These are phyloP conservation scores for Hipparchia semele DNA, from an alignment of 2,888 invertebrate species.

Conservation along the genomic window DNA sequence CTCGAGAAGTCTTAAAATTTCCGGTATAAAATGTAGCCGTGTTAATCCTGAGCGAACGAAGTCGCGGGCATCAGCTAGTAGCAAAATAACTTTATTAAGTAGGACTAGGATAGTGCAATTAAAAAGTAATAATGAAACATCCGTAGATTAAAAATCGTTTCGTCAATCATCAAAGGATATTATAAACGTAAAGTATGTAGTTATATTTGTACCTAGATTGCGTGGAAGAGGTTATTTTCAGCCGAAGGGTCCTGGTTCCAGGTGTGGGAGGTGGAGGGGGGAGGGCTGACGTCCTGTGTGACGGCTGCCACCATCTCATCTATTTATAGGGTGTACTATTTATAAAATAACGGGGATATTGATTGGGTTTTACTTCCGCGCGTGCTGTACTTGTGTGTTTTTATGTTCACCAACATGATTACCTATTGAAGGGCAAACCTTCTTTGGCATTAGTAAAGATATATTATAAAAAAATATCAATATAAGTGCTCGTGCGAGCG, in stretches of 20 bases:
- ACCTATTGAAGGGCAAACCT: too few relatives aligned
- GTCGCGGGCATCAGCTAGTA: too few relatives aligned
- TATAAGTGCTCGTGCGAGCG: too few relatives aligned
- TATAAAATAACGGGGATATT: slow-evolving; percentile 1
- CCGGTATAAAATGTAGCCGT: too few relatives aligned
- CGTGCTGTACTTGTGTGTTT: background rate
- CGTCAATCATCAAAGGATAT: slow-evolving; percentile 7
- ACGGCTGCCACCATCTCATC: background rate
- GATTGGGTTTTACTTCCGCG: slow-evolving; percentile 1
- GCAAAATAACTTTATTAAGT: too few relatives aligned
- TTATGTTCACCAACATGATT: too few relatives aligned
- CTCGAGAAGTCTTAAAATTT: too few relatives aligned
- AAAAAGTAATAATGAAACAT: too few relatives aligned
- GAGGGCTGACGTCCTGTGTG: slow-evolving; percentile 3
- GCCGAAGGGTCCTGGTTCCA: slow-evolving; percentile 6
- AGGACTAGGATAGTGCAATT: too few relatives aligned
- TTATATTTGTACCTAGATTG: background rate
- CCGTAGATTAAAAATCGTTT: background rate
- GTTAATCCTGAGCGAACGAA: too few relatives aligned
- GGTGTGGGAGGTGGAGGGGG: background rate
- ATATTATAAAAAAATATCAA: too few relatives aligned
- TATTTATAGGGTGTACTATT: slow-evolving; percentile 5
- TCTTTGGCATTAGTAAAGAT: too few relatives aligned
- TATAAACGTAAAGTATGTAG: background rate
- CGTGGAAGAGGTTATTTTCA: slow-evolving; percentile 1